A percentile compares a stretch with the other conserved stretches of the same genome.
Conservation (phyloP, 2,888 invertebrate species). For the Colletes collaris region DNA sequence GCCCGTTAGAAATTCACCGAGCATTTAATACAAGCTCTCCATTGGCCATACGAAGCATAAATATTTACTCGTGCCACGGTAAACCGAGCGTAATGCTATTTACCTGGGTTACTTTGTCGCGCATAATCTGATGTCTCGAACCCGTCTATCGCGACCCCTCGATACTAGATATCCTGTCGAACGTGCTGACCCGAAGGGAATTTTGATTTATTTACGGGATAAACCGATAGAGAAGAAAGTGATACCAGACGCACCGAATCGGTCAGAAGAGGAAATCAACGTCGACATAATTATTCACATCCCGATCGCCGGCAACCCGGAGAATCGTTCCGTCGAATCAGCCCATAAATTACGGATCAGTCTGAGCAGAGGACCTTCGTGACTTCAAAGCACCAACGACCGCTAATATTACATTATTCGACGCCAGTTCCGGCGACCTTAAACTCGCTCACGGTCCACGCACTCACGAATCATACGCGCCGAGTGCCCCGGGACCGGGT, state of each 20-base stretch:
- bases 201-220: too few relatives aligned
- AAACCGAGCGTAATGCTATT: conserved; percentile 49
- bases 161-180: background rate
- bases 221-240: too few relatives aligned
- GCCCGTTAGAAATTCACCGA: conserved; percentile 46
- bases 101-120: conserved; percentile 57
- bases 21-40: conserved; percentile 43
- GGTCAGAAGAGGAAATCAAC: conserved; percentile 13
- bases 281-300: conserved; percentile 51
- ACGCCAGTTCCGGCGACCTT: conserved; percentile 68
- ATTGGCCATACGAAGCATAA: conserved; percentile 43
- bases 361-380: conserved; percentile 39
- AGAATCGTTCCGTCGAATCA: conserved; percentile 41
- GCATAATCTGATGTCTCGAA: conserved; percentile 29
- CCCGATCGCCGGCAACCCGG: conserved; percentile 42
- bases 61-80: conserved; percentile 60
- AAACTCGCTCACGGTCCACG: conserved; percentile 37
- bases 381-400: conserved; percentile 63
- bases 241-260: background rate
- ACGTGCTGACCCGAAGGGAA: background rate
- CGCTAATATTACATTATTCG: conserved; percentile 66
- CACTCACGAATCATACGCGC: conserved; percentile 50
- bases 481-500: conserved; percentile 19
- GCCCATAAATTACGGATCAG: conserved; percentile 46
- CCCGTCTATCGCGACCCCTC: background rate